Evolutionary conservation across 1,140 invertebrate genomes (phyloP).

Genomic region (Daktulosphaira vitifoliae): DNA sequence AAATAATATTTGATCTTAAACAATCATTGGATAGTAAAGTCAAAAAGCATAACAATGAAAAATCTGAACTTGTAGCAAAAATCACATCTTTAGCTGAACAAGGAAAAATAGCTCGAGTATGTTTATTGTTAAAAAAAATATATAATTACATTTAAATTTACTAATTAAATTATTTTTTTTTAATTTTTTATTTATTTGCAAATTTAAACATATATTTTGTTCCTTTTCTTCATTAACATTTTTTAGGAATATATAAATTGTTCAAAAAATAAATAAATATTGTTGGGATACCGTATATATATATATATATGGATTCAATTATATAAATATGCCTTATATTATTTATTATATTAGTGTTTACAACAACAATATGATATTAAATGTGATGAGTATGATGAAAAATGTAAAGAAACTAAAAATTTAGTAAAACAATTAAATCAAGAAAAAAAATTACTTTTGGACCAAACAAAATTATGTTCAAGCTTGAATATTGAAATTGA

Average conservation of each 20-base stretch:
- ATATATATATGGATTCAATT: no score
- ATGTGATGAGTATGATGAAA: constrained; percentile 27
- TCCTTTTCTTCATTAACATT: not conserved
- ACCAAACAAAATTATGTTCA: not conserved
- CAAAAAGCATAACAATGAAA: constrained; percentile 37
- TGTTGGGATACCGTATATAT: no score
- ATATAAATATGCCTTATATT: no score
- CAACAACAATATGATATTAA: constrained; percentile 31
- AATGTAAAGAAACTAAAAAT: constrained; percentile 21
- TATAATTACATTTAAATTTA: no score
- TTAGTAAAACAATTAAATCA: constrained; percentile 7
- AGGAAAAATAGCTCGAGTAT: constrained; percentile 21
- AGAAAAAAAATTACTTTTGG: constrained; percentile 16
- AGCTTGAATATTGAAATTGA: not conserved
- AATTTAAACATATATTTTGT: not conserved
- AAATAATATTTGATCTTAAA: constrained; percentile 45
- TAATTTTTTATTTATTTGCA: not conserved
- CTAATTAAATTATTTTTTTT: no score
- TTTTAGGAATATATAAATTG: no score
- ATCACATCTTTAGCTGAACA: constrained; percentile 20
- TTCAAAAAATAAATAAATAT: no score
- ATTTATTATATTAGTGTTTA: constrained; percentile 11
- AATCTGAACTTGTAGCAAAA: constrained; percentile 37
- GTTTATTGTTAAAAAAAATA: not conserved
- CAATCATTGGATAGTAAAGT: constrained; percentile 41